Evolutionary conservation across 2,113 vertebrate genomes (phyloP).

Genomic region (Chloroceryle aenea): DNA sequence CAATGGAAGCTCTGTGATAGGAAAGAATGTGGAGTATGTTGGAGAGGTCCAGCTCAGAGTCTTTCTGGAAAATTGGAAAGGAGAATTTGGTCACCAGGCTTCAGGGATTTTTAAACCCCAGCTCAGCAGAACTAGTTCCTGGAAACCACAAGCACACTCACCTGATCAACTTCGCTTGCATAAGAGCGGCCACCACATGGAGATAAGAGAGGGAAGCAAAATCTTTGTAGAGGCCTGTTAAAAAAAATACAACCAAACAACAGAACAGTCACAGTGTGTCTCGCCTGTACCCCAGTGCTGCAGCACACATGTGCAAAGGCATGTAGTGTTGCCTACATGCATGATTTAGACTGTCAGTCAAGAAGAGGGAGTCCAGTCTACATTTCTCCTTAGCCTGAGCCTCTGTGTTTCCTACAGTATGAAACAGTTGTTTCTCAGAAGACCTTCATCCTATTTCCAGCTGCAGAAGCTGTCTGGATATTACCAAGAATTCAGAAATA

Average conservation of each 20-base stretch:
- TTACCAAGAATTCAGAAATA: slow-evolving; percentile 9
- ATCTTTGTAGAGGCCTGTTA: slow-evolving; percentile 46
- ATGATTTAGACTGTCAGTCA: background rate
- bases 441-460: slow-evolving; percentile 23
- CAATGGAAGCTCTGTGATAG: slow-evolving; percentile 17
- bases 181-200: slow-evolving; percentile 44
- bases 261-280: background rate
- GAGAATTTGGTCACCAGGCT: background rate
- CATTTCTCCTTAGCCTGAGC: background rate
- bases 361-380: background rate
- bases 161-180: slow-evolving; percentile 62
- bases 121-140: background rate
- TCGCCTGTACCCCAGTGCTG: background rate
- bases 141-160: slow-evolving; percentile 58
- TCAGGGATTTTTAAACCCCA: background rate
- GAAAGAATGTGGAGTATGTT: slow-evolving; percentile 17
- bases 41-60: background rate
- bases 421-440: slow-evolving; percentile 10
- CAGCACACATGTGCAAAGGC: background rate
- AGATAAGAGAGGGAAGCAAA: slow-evolving; percentile 4
- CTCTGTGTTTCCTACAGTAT: background rate
- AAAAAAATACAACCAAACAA: background rate
- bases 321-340: background rate
- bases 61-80: background rate
- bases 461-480: background rate